Conservation (phyloP, 2,888 invertebrate species). For the Pristionchus mayeri region DNA sequence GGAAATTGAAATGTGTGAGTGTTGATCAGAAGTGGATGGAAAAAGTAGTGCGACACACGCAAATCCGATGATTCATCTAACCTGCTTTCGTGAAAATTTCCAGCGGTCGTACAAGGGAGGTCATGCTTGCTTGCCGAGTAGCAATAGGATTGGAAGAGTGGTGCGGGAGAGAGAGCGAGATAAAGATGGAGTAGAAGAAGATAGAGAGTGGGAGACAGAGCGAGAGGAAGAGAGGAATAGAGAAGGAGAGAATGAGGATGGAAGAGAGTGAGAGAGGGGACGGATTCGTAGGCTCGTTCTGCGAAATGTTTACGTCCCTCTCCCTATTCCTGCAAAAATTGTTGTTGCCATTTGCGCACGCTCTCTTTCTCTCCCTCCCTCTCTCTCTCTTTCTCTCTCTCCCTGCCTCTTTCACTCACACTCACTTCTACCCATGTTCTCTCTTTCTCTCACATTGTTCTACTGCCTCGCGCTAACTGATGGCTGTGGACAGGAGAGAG, state of each 20-base stretch:
- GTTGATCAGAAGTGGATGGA: too few relatives aligned
- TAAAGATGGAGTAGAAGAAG: too few relatives aligned
- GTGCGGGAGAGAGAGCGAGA: too few relatives aligned
- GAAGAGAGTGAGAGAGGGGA: background rate
- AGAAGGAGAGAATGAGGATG: too few relatives aligned
- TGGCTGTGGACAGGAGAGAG: too few relatives aligned
- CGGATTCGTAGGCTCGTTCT: background rate
- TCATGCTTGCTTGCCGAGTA: background rate
- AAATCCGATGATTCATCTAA: background rate
- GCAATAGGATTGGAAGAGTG: background rate
- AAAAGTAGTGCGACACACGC: too few relatives aligned
- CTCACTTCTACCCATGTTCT: too few relatives aligned
- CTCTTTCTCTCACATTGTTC: too few relatives aligned
- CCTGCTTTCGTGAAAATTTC: conserved; percentile 1
- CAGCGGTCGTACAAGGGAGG: background rate
- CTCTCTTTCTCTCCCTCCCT: background rate
- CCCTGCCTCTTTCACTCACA: background rate
- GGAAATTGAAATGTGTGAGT: too few relatives aligned
- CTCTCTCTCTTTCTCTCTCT: background rate
- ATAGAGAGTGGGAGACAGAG: too few relatives aligned
- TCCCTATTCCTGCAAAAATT: background rate
- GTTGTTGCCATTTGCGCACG: background rate
- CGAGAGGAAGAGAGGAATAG: too few relatives aligned
- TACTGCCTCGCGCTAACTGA: too few relatives aligned
- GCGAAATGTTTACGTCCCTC: background rate